Evolutionary conservation across 2,113 vertebrate species (phyloP), one percentile per base, ranked within the genome.

Genomic region (Apteryx mantelli): DNA sequence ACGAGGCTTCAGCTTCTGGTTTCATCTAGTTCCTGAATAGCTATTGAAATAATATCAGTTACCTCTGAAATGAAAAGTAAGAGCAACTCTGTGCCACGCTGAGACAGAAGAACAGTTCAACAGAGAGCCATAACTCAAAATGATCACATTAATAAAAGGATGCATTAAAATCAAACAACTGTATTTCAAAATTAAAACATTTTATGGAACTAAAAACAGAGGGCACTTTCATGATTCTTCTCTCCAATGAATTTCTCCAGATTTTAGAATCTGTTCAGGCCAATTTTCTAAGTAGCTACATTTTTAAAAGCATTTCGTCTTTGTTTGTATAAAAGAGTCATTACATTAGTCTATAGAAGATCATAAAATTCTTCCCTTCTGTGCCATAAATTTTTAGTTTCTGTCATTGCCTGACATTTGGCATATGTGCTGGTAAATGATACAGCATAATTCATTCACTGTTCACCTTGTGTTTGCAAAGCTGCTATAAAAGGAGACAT

Each of bases 391-490:
- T 96, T 84, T 88, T 90, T 82, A 79, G 91, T 81, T 96, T 93
- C 89, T 91, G 94, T 92, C 96, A 92, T 44, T 91, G 88, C 32
- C 76, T 96, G 95, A 96, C 95, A 91, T 90, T 95, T 95, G 80
- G 93, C 0, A 0, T 88, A 94, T 69, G 85, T 0, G 5, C 76
- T 96, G 93, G 88, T 92, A 96, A 96, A 93, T 20, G 86, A 82
- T 73, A 30, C 61, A 69, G 53, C 73, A 76, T 84, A 97, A 94
- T 90, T 96, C 91, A 82, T 94, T 87, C 68, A 64, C 55, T 56
- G 63, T 94, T 96, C 95, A 96, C 95, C 96, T 97, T 95, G 93
- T 86, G 64, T 95, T 94, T 95, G 69, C 75, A 84, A 94, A 95
- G 73, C 73, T 93, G 79, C 64, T 94, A 79, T 50, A 80, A 92